Evolutionary conservation across 2,797 vertebrate genomes (phyloP), one percentile per base, ranked within the genome.

Genomic region (Siniperca scherzeri): DNA sequence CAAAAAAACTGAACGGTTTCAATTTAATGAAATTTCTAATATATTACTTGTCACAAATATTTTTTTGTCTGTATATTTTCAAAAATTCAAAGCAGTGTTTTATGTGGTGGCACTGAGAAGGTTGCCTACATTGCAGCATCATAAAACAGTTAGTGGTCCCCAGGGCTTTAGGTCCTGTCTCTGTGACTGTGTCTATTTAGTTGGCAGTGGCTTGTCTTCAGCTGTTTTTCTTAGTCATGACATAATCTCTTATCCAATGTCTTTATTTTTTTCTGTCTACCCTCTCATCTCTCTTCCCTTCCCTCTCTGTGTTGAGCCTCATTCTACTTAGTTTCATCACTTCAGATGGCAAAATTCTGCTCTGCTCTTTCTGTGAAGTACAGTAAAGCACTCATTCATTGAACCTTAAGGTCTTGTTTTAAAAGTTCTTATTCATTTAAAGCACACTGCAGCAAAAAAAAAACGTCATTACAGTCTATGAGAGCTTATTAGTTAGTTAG

Each of bases 321-420:
- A 22, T 76, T 76, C 30, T 46, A 10, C 68, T 82, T 74, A 13
- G 66, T 83, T 79, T 78, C 46, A 81, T 87, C 72, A 75, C 40
- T 86, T 82, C 52, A 83, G 73, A 77, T 86, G 70, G 71, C 74
- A 77, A 66, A 79, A 17, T 7, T 80, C 13, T 80, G n/a, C 60
- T 60, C 65, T 70, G 62, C 48, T 64, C 38, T 72, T 71, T 75
- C 65, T 84, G 85, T 78, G 30, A 81, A 86, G 64, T 77, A 42
- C 13, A 56, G n/a, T 21, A 9, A 64, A 72, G 44, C 8, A 48
- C 74, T 72, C 7, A 74, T 48, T 65, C 19, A 25, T 60, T 57
- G 46, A 52, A 71, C 70, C 33, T 61, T 33, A 25, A 66, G 50
- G 55, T 66, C 30, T 61, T 69, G 38, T 59, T 40, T 14, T 40